Percentiles rank a stretch among this genome's conserved stretches.
These are phyloP conservation scores for Drosophila gunungcola DNA, from an alignment of 1,140 invertebrate genomes.

Conservation along the genomic window DNA sequence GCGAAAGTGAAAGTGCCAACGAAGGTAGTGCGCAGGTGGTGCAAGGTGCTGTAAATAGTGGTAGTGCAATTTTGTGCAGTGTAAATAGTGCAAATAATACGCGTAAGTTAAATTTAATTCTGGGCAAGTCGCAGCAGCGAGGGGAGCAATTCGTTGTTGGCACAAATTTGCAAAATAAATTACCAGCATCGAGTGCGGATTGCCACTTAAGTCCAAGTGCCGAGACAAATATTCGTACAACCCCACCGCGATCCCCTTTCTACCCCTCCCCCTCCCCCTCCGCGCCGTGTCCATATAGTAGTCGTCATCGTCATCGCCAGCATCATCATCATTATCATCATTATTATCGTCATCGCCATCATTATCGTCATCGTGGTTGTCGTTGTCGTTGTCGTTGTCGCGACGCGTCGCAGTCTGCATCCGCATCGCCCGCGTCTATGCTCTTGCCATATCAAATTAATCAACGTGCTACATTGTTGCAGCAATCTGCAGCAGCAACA, in stretches of 20 bases:
- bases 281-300: conserved; percentile 11
- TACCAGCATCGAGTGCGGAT: conserved; percentile 70
- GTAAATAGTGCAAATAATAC: conserved; percentile 81
- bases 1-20: conserved; percentile 32
- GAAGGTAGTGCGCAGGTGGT: background rate
- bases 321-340: conserved; percentile 14
- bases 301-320: conserved; percentile 14
- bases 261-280: background rate
- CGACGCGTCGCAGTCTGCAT: conserved; percentile 59
- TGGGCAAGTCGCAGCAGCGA: conserved; percentile 49
- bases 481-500: conserved; percentile 58
- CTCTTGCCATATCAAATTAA: conserved; percentile 82
- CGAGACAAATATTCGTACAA: conserved; percentile 51
- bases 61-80: conserved; percentile 67
- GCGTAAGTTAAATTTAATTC: conserved; percentile 77
- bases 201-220: conserved; percentile 63
- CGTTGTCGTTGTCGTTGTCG: conserved; percentile 47
- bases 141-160: conserved; percentile 45
- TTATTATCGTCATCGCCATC: conserved; percentile 18
- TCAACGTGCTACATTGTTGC: conserved; percentile 83
- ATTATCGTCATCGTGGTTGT: conserved; percentile 7
- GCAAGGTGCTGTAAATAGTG: conserved; percentile 57
- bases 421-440: conserved; percentile 71
- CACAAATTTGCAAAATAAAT: conserved; percentile 81
- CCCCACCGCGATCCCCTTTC: conserved; percentile 12